phyloP scores from a whole-genome alignment of 1,140 invertebrate species.

The fruit fly (Drosophila melanogaster) region DNA sequence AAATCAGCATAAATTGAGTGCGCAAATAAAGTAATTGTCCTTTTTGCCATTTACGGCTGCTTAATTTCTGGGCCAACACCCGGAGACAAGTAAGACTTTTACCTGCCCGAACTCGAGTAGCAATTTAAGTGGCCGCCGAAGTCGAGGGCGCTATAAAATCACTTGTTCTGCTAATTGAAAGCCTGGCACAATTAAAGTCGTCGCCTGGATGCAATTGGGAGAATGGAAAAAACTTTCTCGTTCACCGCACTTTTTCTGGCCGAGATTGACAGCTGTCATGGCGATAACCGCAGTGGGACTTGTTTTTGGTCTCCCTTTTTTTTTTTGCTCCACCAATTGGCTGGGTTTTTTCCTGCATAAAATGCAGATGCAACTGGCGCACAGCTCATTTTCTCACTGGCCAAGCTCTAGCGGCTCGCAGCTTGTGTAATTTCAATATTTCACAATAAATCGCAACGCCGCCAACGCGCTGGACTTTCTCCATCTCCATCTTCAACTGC shows the following conservation, averaged over 20 bases:
- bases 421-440: conserved; percentile 79
- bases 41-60: conserved; percentile 48
- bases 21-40: conserved; percentile 80
- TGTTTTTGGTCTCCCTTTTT: conserved; percentile 33
- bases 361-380: conserved; percentile 70
- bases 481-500: conserved; percentile 13
- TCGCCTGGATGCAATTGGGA: conserved; percentile 1
- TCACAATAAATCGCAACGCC: conserved; percentile 76
- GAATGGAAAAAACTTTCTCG: conserved; percentile 55
- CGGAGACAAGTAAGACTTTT: conserved; percentile 42
- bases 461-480: conserved; percentile 70
- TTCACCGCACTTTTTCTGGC: conserved; percentile 11
- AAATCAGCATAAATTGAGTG: conserved; percentile 76
- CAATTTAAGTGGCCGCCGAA: conserved; percentile 12
- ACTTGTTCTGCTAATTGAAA: conserved; percentile 78
- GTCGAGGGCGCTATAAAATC: conserved; percentile 73
- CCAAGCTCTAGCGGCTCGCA: not conserved
- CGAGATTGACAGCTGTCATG: conserved; percentile 80
- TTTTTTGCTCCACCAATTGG: conserved; percentile 1
- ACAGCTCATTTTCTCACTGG: conserved; percentile 72
- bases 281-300: conserved; percentile 77
- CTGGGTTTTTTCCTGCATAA: conserved; percentile 51
- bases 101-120: conserved; percentile 36
- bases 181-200: conserved; percentile 60
- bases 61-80: conserved; percentile 77